Conservation (phyloP, 2,797 vertebrate species). For the Galagoides demidoff region DNA sequence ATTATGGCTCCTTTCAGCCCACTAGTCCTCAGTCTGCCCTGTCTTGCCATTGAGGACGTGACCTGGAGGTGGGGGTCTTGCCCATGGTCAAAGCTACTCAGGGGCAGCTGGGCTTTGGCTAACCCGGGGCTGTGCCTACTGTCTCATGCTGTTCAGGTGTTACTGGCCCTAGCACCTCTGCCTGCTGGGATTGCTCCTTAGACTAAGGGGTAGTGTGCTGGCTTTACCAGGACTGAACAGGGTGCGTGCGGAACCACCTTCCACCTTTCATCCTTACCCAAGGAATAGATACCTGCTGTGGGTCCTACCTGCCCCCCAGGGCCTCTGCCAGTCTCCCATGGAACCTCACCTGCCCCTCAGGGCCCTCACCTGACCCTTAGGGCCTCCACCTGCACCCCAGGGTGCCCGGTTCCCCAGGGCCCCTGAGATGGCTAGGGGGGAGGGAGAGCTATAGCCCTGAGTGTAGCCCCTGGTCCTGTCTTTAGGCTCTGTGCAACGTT, state of each 20-base stretch:
- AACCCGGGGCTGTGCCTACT: background rate
- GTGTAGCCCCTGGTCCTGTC: background rate
- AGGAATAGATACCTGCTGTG: background rate
- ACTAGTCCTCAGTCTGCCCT: background rate
- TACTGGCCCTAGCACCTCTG: background rate
- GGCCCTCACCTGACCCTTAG: too few relatives aligned
- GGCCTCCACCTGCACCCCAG: background rate
- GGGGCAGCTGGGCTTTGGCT: background rate
- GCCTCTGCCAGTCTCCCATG: background rate
- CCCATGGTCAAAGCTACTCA: too few relatives aligned
- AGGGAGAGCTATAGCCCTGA: accelerated
- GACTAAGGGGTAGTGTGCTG: too few relatives aligned
- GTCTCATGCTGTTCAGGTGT: background rate
- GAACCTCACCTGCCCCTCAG: too few relatives aligned
- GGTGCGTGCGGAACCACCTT: accelerated
- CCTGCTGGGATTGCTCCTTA: background rate
- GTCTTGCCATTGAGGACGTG: background rate
- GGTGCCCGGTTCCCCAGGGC: too few relatives aligned
- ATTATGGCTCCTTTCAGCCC: too few relatives aligned
- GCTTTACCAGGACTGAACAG: background rate
- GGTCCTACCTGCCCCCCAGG: background rate
- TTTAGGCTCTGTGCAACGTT: background rate
- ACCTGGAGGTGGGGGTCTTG: background rate
- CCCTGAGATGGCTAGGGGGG: background rate
- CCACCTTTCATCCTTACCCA: background rate